These are phyloP conservation scores for Pachyuromys duprasi DNA, from an alignment of 2,797 vertebrate species.

Conservation along the genomic window DNA sequence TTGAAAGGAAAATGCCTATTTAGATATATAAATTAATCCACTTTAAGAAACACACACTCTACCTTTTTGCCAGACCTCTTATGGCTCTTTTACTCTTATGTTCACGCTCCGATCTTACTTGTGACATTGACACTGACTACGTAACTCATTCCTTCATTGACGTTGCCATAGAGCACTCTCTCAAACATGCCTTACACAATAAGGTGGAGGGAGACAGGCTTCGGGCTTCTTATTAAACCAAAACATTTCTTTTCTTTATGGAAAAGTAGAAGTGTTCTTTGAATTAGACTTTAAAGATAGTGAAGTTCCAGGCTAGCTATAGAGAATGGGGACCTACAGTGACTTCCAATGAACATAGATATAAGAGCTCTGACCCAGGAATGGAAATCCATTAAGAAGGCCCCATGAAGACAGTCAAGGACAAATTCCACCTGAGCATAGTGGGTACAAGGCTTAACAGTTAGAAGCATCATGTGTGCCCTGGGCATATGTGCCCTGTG, in stretches of 20 bases:
- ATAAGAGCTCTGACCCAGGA: not conserved
- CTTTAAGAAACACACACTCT: not conserved
- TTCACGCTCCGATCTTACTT: not conserved
- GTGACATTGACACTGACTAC: not conserved
- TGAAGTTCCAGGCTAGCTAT: not conserved
- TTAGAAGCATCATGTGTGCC: not conserved
- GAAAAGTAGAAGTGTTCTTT: not conserved
- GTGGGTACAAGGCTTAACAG: not conserved
- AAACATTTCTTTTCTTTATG: not conserved
- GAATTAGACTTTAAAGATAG: not conserved
- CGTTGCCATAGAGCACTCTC: not conserved
- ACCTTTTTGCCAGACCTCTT: not conserved
- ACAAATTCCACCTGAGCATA: not conserved
- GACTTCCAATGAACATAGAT: not conserved
- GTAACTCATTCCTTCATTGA: not conserved
- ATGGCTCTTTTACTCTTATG: not conserved
- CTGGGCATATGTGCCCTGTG: rapidly evolving
- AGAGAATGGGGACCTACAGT: not conserved
- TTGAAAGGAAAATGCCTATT: not conserved
- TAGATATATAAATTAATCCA: not conserved
- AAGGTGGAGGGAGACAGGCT: not conserved
- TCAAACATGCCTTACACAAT: not conserved
- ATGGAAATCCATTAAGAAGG: not conserved
- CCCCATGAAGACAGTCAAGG: not conserved
- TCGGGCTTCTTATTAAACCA: not conserved